phyloP scores from a whole-genome alignment of 2,797 vertebrate species.

The Neopelma chrysocephalum region DNA sequence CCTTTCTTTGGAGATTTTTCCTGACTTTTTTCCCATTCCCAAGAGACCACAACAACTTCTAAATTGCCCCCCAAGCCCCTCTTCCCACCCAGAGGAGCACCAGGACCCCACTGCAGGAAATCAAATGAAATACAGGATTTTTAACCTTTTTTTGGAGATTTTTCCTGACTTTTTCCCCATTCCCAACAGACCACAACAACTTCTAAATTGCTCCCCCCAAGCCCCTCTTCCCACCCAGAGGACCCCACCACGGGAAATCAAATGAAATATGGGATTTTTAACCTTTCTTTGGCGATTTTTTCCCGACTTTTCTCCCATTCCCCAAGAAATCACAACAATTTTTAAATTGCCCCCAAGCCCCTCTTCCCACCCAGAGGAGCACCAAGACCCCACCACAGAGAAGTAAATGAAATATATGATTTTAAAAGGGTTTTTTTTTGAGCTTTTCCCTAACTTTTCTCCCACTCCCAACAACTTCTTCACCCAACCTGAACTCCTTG shows the following conservation, averaged over 20 bases:
- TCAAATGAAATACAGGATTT: too few relatives aligned
- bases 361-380: not conserved
- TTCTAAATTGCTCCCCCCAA: too few relatives aligned
- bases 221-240: not conserved
- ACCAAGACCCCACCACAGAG: accelerated
- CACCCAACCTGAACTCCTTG: not conserved
- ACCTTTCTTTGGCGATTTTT: not conserved
- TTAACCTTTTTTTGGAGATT: too few relatives aligned
- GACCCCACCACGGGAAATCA: not conserved
- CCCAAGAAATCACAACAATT: not conserved
- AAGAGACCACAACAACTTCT: too few relatives aligned
- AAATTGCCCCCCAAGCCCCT: too few relatives aligned
- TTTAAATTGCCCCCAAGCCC: not conserved
- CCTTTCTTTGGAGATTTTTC: too few relatives aligned
- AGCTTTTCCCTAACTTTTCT: not conserved
- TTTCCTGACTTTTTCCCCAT: too few relatives aligned
- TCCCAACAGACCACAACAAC: too few relatives aligned
- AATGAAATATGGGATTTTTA: not conserved
- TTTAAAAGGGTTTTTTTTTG: too few relatives aligned
- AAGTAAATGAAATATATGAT: not conserved
- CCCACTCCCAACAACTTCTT: not conserved
- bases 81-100: too few relatives aligned
- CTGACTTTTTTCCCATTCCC: too few relatives aligned
- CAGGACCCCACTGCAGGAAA: too few relatives aligned
- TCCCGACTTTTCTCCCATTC: not conserved